Conservation (phyloP, 2,888 invertebrate genomes). For the Mellilla xanthometata region DNA sequence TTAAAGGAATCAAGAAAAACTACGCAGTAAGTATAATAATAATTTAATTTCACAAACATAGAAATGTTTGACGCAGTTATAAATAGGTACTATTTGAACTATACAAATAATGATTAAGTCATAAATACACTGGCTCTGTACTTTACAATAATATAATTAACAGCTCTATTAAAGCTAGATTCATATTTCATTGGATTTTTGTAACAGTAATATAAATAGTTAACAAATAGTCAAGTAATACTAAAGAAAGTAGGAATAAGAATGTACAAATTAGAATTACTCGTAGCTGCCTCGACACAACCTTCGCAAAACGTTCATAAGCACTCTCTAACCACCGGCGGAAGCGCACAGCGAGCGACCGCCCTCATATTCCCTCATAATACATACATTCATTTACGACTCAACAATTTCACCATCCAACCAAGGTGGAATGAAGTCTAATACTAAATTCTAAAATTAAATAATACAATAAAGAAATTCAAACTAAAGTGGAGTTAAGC, state of each 20-base stretch:
- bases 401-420: constrained; percentile 62
- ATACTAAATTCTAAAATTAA: constrained; percentile 56
- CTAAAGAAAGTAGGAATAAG: constrained; percentile 71
- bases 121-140: constrained; percentile 81
- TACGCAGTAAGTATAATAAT: constrained; percentile 52
- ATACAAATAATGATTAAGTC: constrained; percentile 80
- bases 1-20: constrained; percentile 16
- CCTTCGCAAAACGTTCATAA: constrained; percentile 33
- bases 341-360: background rate
- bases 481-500: constrained; percentile 59
- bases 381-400: constrained; percentile 39
- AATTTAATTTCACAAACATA: constrained; percentile 79
- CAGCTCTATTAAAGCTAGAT: constrained; percentile 76
- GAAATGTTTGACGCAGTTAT: constrained; percentile 67
- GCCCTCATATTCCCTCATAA: too few species aligned
- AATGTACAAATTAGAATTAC: constrained; percentile 64
- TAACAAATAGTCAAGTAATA: constrained; percentile 76
- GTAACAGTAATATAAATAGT: constrained; percentile 80
- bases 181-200: constrained; percentile 72
- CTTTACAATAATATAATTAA: constrained; percentile 78
- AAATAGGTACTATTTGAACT: constrained; percentile 78
- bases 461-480: constrained; percentile 61
- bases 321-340: constrained; percentile 29
- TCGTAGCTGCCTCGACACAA: constrained; percentile 51
- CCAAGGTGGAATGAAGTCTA: constrained; percentile 66